Base-by-base conservation (phyloP, 2,113 vertebrate genomes). In the Oryzias celebensis region DNA sequence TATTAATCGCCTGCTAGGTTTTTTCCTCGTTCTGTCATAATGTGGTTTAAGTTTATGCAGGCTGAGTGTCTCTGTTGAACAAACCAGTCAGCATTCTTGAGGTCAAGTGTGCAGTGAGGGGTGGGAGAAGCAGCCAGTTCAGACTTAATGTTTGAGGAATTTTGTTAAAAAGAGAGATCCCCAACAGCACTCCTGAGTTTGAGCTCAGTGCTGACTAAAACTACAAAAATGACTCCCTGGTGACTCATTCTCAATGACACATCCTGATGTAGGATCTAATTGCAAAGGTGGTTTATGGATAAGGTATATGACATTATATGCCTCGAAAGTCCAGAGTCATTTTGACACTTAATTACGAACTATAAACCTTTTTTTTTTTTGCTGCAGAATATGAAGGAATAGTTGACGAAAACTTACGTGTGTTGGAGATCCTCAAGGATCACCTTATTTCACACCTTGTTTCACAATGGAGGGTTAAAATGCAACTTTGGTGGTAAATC, bases 91-190 rank as follows among this genome's bases (percentile, higher is more conserved):
- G 78, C 80, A 74, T 80, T 72, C 83, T 73, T 86, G 74, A 87
- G 88, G 88, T 90, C 84, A 86, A 80, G 82, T 68, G 75, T 75
- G 77, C 23, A 31, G 42, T 61, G 65, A 68, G 65, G 83, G 68
- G 75, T 56, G 82, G 80, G 83, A 15, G 52, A 65, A 52, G 61
- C 63, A 77, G 72, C 84, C 82, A 59, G 85, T 87, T 51, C 71
- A 82, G 82, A 81, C 87, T 80, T 83, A 86, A 78, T 78, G 73
- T 85, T 83, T 62, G 65, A 76, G 69, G 79, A 80, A 78, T 85
- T 83, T 50, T 71, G 64, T 81, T 73, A n/a, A 48, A 60, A 47
- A 62, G 44, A 62, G 54, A 79, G 79, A 87, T 68, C 53, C 60
- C 58, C 64, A 83, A 71, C 85, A 71, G 75, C 68, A 72, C 68